Evolutionary conservation across 1,140 invertebrate species (phyloP).

Genomic region (Drosophila watanabei): DNA sequence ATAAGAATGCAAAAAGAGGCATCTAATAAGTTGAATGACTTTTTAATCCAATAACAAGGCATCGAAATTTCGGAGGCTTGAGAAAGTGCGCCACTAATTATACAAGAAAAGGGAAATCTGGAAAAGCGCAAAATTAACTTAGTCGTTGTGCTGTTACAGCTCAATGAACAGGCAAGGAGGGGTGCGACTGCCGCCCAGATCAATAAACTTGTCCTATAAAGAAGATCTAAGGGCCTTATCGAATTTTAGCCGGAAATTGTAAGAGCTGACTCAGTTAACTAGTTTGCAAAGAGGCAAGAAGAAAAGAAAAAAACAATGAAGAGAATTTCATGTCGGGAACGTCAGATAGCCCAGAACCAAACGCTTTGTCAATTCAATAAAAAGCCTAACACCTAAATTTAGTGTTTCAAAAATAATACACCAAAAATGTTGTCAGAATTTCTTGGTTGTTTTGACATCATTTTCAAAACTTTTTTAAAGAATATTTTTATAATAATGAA

Average conservation of each 20-base stretch:
- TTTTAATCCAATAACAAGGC: not conserved
- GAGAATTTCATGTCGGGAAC: not conserved
- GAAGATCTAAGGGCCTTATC: not conserved
- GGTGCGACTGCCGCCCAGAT: slow-evolving; percentile 3
- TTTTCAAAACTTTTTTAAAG: too few relatives aligned
- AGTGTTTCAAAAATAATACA: too few relatives aligned
- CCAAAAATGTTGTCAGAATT: too few relatives aligned
- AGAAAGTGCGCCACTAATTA: not conserved
- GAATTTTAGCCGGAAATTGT: not conserved
- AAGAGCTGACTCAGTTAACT: not conserved
- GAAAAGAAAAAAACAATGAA: not conserved
- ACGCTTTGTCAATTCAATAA: not conserved
- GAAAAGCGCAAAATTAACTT: not conserved
- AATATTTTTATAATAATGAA: too few relatives aligned
- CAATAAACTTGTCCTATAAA: not conserved
- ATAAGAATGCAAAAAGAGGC: not conserved
- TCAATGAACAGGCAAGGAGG: not conserved
- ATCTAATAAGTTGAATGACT: not conserved
- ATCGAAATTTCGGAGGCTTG: not conserved
- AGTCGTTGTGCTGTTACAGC: not conserved
- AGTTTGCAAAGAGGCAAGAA: not conserved
- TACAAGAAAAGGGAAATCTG: slow-evolving; percentile 1
- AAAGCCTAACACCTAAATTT: not conserved
- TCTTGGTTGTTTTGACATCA: too few relatives aligned
- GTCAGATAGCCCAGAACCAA: too few relatives aligned